phyloP scores from a whole-genome alignment of 2,113 vertebrate species.

The Syngnathus scovelli region DNA sequence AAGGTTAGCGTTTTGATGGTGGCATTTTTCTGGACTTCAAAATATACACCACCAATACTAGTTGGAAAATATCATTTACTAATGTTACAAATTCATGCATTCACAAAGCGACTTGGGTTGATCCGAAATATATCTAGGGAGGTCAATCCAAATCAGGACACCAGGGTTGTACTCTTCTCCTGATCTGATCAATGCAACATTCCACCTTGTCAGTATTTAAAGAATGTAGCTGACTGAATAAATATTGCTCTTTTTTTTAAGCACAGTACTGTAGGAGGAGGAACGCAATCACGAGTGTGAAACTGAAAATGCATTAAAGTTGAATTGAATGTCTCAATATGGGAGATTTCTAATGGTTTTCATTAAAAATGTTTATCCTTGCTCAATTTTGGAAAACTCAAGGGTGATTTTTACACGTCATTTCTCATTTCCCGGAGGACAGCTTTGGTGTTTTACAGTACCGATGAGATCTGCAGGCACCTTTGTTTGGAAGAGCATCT shows the following conservation, averaged over 20 bases:
- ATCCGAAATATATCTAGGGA: background rate
- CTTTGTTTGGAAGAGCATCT: background rate
- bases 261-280: constrained; percentile 13
- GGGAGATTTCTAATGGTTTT: background rate
- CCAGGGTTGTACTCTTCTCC: constrained; percentile 6
- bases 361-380: background rate
- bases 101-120: too few species aligned
- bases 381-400: constrained; percentile 6
- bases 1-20: too few species aligned
- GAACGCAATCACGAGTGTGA: background rate
- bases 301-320: background rate
- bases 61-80: too few species aligned
- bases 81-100: too few species aligned
- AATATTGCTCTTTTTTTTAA: background rate
- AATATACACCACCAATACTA: too few species aligned
- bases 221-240: constrained; percentile 1
- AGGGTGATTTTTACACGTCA: constrained; percentile 4
- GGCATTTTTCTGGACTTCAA: too few species aligned
- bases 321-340: background rate
- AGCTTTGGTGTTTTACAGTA: background rate
- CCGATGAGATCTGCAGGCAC: background rate
- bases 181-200: constrained; percentile 17
- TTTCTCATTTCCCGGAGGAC: background rate
- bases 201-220: constrained; percentile 18
- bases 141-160: background rate